A percentile compares a stretch with the other conserved stretches of the same genome.
phyloP scores from a whole-genome alignment of 2,113 vertebrate species.

The Ctenomys sociabilis region DNA sequence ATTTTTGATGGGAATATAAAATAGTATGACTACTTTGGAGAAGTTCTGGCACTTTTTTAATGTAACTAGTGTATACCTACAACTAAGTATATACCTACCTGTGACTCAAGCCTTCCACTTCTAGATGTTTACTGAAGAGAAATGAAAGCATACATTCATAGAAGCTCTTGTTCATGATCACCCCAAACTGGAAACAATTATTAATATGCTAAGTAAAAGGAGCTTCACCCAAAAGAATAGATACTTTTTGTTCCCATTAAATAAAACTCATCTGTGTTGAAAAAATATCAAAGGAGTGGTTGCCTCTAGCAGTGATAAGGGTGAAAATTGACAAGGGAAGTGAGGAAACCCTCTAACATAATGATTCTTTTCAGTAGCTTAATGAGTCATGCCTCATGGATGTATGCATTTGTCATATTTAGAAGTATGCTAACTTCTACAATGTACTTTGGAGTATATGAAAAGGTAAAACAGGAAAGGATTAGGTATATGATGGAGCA shows the following conservation, averaged over 20 bases:
- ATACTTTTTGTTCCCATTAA: neutral
- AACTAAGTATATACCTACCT: neutral
- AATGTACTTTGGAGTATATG: neutral
- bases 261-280: neutral
- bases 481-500: neutral
- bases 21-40: neutral
- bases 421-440: neutral
- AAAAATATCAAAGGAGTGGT: neutral
- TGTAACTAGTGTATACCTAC: neutral
- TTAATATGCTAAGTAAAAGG: neutral
- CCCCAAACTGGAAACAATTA: neutral
- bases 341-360: neutral
- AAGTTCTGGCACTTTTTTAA: neutral
- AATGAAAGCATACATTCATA: neutral
- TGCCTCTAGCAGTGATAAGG: neutral
- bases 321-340: neutral
- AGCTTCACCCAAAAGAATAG: neutral
- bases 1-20: neutral
- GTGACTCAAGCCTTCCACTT: neutral
- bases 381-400: neutral
- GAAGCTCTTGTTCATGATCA: neutral
- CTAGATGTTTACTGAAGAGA: slow-evolving; percentile 24
- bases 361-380: neutral
- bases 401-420: neutral
- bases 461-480: neutral